Evolutionary conservation across 2,113 vertebrate genomes (phyloP), one percentile per base, ranked within the genome.

Genomic region (Ammodytes marinus): DNA sequence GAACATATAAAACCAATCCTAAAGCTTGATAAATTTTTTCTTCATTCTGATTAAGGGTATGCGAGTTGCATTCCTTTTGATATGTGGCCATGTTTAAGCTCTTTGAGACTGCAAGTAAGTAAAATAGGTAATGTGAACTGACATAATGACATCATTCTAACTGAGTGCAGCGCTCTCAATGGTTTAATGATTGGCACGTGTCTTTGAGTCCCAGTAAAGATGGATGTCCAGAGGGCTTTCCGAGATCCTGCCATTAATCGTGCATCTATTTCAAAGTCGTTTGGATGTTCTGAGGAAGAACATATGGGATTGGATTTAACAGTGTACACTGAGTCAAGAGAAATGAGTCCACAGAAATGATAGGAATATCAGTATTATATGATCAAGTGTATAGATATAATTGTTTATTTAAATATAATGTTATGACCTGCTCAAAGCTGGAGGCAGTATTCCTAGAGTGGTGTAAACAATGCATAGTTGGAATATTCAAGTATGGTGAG

Each of bases 181-280:
- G 50, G 59, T 60, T 60, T 76, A 76, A 67, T 79, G 65, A 88
- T 27, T 49, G 82, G 43, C 79, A 70, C 5, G 8, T 65, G 64
- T 55, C n/a, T 40, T 8, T 71, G 55, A 53, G 53, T 76, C 45
- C 19, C 19, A 60, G 27, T 15, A 66, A 45, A 35, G 72, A 81
- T 45, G 49, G 35, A 81, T 83, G 64, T 82, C 82, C 47, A 13
- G 54, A 17, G 58, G 77, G 27, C 43, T 19, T 60, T 69, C 37
- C 69, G 69, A 84, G 40, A 67, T 53, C 70, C n/a, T 79, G 55
- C 58, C 63, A 70, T 61, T 82, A 69, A 84, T 89, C 71, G 72
- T 87, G 37, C 61, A 70, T 75, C 77, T 14, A 82, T 55, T 72
- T 78, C 82, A 82, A 82, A 73, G 75, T 67, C 75, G 78, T 82